These are phyloP conservation scores for Penaeus chinensis DNA, from an alignment of 1,140 invertebrate genomes.

Conservation along the genomic window DNA sequence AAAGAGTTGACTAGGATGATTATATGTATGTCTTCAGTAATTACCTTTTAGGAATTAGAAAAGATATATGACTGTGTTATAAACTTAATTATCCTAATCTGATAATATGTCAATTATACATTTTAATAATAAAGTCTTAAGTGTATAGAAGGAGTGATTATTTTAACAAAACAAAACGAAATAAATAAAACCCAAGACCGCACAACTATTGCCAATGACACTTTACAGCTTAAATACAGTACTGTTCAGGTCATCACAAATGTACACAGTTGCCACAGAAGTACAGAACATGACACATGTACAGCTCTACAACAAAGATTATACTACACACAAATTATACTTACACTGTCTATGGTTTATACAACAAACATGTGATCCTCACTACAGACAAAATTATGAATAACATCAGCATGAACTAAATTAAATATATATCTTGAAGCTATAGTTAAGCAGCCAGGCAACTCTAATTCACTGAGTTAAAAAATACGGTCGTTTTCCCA, in stretches of 20 bases:
- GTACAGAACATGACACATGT: no score
- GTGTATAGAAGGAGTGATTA: neutral
- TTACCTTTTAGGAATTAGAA: neutral
- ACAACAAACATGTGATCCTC: no score
- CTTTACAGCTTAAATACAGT: conserved; percentile 6
- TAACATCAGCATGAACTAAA: no score
- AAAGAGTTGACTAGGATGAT: conserved; percentile 42
- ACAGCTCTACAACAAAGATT: no score
- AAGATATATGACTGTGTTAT: neutral
- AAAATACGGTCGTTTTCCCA: no score
- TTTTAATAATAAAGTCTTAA: conserved; percentile 27
- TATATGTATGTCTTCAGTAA: conserved; percentile 36
- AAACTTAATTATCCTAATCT: no score
- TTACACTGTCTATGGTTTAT: no score
- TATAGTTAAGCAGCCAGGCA: no score
- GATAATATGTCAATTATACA: neutral
- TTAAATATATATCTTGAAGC: no score
- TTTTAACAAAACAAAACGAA: conserved; percentile 28
- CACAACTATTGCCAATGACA: conserved; percentile 14
- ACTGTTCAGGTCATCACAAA: neutral
- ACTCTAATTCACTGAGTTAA: no score
- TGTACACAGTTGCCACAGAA: neutral
- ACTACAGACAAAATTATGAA: no score
- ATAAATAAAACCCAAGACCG: conserved; percentile 48
- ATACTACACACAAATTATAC: no score